Evolutionary conservation across 2,888 invertebrate species (phyloP).

Genomic region (Pachycephus smyrnensis): DNA sequence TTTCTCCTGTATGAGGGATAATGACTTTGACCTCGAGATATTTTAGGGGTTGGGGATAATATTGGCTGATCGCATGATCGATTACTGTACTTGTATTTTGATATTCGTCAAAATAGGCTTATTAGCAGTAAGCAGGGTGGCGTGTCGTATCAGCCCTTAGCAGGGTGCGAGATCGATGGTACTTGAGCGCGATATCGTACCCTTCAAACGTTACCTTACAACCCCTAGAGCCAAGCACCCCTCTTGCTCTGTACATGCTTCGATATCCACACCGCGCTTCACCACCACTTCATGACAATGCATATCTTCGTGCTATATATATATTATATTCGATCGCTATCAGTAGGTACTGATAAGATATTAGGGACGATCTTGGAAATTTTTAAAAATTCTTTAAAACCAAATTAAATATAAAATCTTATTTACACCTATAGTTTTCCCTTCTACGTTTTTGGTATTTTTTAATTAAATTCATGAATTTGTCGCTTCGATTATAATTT

Average conservation of each 20-base stretch:
- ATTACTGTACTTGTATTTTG: not conserved
- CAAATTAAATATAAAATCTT: not conserved
- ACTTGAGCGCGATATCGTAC: conserved; percentile 54
- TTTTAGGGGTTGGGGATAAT: not conserved
- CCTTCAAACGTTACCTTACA: conserved; percentile 41
- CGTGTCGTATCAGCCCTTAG: conserved; percentile 59
- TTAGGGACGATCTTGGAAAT: conserved; percentile 27
- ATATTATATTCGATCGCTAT: not conserved
- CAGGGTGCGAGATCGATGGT: conserved; percentile 53
- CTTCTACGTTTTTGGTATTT: not conserved
- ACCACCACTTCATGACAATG: conserved; percentile 56
- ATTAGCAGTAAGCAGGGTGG: conserved; percentile 25
- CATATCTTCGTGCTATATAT: conserved; percentile 35
- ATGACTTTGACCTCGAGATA: not conserved
- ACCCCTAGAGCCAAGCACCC: conserved; percentile 31
- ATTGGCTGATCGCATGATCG: not conserved
- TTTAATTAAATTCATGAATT: not conserved
- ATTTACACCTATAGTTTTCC: not conserved
- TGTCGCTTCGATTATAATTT: not conserved
- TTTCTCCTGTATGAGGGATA: not conserved
- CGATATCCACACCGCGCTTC: conserved; percentile 35
- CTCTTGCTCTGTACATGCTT: conserved; percentile 23
- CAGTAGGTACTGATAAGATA: conserved; percentile 36
- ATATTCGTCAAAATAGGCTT: conserved; percentile 1
- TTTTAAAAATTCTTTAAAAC: not conserved